Evolutionary conservation across 2,113 vertebrate genomes (phyloP), one percentile per base, ranked within the genome.

Genomic region (Mustela lutreola): DNA sequence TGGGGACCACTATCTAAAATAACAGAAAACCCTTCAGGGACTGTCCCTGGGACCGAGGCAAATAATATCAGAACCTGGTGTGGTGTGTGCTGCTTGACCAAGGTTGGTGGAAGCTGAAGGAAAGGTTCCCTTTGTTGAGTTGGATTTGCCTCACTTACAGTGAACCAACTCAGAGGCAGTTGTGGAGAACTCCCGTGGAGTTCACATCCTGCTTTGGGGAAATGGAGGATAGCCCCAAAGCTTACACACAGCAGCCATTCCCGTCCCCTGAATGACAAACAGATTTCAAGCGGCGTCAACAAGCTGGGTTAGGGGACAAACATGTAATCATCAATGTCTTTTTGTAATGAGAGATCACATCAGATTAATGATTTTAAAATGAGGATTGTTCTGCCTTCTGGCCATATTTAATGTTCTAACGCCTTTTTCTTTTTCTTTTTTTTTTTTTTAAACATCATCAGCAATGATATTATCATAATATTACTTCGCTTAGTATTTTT

Each of bases 321-420:
- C 26, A 31, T 85, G 36, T 18, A 60, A 73, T 94, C 63, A 88
- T 92, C n/a, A 65, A 0, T 76, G 86, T 78, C 84, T 96, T 91
- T 84, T 79, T 92, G 70, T 96, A 89, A 97, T 97, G 76, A 10
- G 92, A 91, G 65, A 96, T 56, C 73, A 42, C 94, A 93, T 97
- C 67, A 95, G 78, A 98, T 95, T 95, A 96, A 98, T 96, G 97
- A 89, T 91, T 97, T 97, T 97, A 73, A 95, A 97, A 98, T 97
- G 97, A 90, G 87, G 48, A 53, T 95, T 94, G 85, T 97, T 92
- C 97, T 97, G 97, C 93, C 97, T 94, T 92, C 91, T 97, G 94
- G 98, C 63, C 36, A 39, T 79, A 93, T 85, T 97, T 97, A 97
- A 97, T 96, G 81, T 94, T 95, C 88, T 92, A 53, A 53, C 2